Evolutionary conservation across 2,888 invertebrate species (phyloP).

Genomic region (Resseliella maxima): DNA sequence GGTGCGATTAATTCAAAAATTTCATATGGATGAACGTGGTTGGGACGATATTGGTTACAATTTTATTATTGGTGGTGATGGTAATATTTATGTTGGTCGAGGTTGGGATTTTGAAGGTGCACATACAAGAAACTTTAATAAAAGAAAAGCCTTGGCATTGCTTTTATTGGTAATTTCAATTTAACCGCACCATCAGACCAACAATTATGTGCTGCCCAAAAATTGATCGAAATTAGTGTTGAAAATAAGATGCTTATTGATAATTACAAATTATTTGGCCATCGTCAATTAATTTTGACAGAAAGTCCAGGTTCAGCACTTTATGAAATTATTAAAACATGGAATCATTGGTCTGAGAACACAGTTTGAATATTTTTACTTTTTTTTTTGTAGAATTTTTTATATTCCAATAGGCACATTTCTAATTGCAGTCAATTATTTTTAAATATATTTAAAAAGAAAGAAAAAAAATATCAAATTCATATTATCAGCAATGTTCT

Average conservation of each 20-base stretch:
- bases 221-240: constrained; percentile 74
- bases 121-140: constrained; percentile 76
- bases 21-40: constrained; percentile 74
- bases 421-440: no score
- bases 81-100: constrained; percentile 77
- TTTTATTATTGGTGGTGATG: constrained; percentile 83
- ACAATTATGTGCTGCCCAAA: constrained; percentile 72
- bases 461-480: no score
- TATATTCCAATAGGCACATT: no score
- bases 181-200: constrained; percentile 69
- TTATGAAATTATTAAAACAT: constrained; percentile 74
- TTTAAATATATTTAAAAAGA: no score
- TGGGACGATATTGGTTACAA: constrained; percentile 82
- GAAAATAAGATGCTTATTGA: constrained; percentile 71
- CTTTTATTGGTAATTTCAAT: constrained; percentile 79
- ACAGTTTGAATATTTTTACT: not conserved
- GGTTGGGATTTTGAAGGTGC: constrained; percentile 80
- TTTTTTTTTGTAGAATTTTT: not conserved
- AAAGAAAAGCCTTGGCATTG: constrained; percentile 75
- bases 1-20: constrained; percentile 74
- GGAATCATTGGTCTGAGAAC: constrained; percentile 72
- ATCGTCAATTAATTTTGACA: constrained; percentile 75
- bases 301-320: constrained; percentile 77
- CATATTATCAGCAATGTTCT: no score
- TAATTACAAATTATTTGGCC: constrained; percentile 77